Evolutionary conservation across 92 coral and sea anemone genomes (phyloP), one percentile per base, ranked within the genome.

Genomic region (Nematostella vectensis): DNA sequence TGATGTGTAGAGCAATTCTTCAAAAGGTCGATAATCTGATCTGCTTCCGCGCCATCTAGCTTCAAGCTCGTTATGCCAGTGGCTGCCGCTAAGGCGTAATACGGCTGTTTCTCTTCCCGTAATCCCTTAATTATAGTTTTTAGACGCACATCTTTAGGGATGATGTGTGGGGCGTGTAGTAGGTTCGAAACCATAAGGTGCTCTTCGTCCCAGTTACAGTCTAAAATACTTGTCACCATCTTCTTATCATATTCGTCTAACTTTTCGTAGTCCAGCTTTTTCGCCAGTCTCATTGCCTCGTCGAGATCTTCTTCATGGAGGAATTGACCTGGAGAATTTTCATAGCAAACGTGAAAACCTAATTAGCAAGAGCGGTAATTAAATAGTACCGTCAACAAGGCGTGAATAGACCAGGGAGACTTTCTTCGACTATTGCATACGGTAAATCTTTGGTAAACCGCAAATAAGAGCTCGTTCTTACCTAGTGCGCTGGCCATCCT

Each of bases 401-500:
- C 51, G 51, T 45, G 51, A 45, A 45, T 36, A 36, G 8, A 15
- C 42, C 9, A 36, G 42, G 9, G 8, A n/a, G n/a, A n/a, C n/a
- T n/a, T n/a, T n/a, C n/a, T n/a, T n/a, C n/a, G n/a, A n/a, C n/a
- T n/a, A n/a, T n/a, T n/a, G n/a, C n/a, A n/a, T n/a, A n/a, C n/a
- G n/a, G n/a, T n/a, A n/a, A n/a, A n/a, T n/a, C n/a, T n/a, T n/a
- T 6, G 40, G 40, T 33, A 33, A 33, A 33, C 40, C 40, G 40
- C 40, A 33, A 6, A 6, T 6, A 33, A 33, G 15, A 15, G 8
- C 40, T 54, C 55, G 65, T 24, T n/a, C 78, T 78, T 82, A 93
- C 99, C 99, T 79, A 93, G 69, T 68, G 96, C 78, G 74, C 99
- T 93, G 51, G 99, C 99, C 99, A 93, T 93, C 77, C 38, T 76